Evolutionary conservation across 2,797 vertebrate genomes (phyloP).

Genomic region (Psittacula echo): DNA sequence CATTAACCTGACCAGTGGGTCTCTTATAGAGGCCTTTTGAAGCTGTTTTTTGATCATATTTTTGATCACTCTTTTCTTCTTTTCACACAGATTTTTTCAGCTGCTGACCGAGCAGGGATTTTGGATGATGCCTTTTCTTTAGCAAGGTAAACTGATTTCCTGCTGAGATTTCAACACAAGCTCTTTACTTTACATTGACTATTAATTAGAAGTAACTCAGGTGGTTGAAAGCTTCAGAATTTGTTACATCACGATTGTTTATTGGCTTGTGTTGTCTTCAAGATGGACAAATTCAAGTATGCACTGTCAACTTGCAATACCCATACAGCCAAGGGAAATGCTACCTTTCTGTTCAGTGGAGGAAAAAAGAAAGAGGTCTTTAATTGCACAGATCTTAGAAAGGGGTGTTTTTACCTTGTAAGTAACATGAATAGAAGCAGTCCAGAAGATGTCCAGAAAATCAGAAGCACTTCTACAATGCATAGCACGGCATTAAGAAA

Average conservation of each 20-base stretch:
- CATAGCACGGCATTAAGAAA: neutral
- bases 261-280: neutral
- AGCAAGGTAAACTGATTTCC: slow-evolving; percentile 81
- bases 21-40: neutral
- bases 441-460: neutral
- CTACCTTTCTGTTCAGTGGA: neutral
- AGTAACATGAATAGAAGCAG: neutral
- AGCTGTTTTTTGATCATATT: neutral
- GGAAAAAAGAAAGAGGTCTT: neutral
- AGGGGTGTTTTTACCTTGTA: neutral
- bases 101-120: slow-evolving; percentile 87
- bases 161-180: neutral
- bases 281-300: neutral
- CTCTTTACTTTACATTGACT: neutral
- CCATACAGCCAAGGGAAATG: neutral
- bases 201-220: neutral
- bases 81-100: slow-evolving; percentile 58
- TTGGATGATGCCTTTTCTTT: slow-evolving; percentile 94
- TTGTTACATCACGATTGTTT: neutral
- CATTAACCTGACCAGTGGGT: neutral
- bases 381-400: neutral
- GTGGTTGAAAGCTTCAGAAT: neutral
- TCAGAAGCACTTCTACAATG: neutral
- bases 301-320: neutral
- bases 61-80: neutral